Conservation (phyloP, 2,888 invertebrate species). For the Mimas tiliae region DNA sequence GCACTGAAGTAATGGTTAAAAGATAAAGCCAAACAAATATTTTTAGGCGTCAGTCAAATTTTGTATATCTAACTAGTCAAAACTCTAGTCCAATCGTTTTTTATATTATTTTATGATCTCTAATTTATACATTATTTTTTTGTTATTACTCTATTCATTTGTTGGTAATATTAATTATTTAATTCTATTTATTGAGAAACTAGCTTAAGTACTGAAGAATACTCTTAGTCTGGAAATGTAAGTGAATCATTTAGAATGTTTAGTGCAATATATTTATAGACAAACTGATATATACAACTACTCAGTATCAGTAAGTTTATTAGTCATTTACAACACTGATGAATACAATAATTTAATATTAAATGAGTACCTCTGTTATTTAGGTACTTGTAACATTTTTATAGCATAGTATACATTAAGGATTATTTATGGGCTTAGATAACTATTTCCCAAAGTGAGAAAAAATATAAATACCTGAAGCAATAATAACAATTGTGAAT, state of each 20-base stretch:
- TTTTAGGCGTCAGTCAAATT: neutral
- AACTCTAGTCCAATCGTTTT: neutral
- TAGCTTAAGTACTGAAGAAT: slow-evolving; percentile 48
- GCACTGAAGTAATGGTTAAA: neutral
- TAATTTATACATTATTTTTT: slow-evolving; percentile 43
- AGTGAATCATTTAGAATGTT: slow-evolving; percentile 44
- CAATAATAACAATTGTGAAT: slow-evolving; percentile 58
- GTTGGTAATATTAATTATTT: slow-evolving; percentile 44
- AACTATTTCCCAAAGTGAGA: slow-evolving; percentile 25
- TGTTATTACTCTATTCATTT: slow-evolving; percentile 39
- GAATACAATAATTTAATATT: slow-evolving; percentile 25
- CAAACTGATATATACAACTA: slow-evolving; percentile 55
- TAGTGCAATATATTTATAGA: slow-evolving; percentile 76
- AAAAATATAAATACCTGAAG: slow-evolving; percentile 35
- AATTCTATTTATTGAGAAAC: slow-evolving; percentile 45
- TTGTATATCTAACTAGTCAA: slow-evolving; percentile 14
- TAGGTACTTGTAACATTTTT: slow-evolving; percentile 11
- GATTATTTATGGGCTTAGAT: slow-evolving; percentile 23
- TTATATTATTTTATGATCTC: slow-evolving; percentile 37
- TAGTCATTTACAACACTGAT: slow-evolving; percentile 43
- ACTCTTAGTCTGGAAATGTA: slow-evolving; percentile 49
- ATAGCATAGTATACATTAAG: slow-evolving; percentile 7
- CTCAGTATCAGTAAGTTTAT: slow-evolving; percentile 49
- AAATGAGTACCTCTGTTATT: neutral
- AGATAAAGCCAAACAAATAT: neutral